Evolutionary conservation across 2,888 invertebrate genomes (phyloP), one percentile per base, ranked within the genome.

Genomic region (Rutpela maculata): DNA sequence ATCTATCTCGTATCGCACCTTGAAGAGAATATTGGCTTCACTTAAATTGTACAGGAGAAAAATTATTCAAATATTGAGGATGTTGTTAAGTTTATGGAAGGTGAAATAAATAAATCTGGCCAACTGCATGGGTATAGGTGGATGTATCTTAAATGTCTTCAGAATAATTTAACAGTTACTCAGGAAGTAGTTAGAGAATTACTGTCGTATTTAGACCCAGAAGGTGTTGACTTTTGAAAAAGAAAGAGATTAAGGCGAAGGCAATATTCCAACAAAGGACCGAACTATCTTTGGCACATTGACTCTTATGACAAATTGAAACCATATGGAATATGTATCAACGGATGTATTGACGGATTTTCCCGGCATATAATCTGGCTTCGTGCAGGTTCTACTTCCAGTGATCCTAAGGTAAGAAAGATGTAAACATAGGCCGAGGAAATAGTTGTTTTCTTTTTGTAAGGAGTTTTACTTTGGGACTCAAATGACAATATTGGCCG

Each of bases 301-400:
- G 71, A 76, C 50, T 74, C n/a, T 22, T 76, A 76, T 56, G 72
- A 75, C 19, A 75, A 75, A 35, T 26, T 75, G 26, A 75, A 75
- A 75, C 75, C 75, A 9, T 75, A 26, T 26, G 75, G 70, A 12
- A 70, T 75, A 3, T 57, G 22, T 62, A 75, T 75, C 12, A 70
- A 22, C 50, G 75, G 67, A 1, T 75, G 70, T 22, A 75, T 75
- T 19, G 75, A 75, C 55, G 75, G 69, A 17, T 75, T 75, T 63
- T 75, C 69, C n/a, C 38, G 69, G 17, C 35, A 70, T 26, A 70
- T 75, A 22, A 43, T 75, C 5, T 75, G 75, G 75, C 55, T 75
- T 11, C 59, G 18, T n/a, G 56, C 18, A 1, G 18, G 56, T 7
- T 55, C 17, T 17, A 38, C 18, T 12, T n/a, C 19, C 6, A 75